Evolutionary conservation across 2,888 invertebrate species (phyloP).

Genomic region (Galeopsomyia nigrocyanea): DNA sequence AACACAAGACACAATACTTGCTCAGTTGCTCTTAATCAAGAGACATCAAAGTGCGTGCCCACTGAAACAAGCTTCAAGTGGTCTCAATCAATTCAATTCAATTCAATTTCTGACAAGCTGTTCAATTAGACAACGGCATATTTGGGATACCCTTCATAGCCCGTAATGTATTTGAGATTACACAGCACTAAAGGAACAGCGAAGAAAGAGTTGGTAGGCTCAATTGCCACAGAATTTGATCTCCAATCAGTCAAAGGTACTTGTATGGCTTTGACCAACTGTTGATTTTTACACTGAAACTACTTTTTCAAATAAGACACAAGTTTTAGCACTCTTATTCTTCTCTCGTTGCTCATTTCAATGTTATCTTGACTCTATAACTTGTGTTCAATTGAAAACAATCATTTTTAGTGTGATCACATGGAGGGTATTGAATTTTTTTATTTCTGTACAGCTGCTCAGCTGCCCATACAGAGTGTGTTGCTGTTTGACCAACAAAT

Average conservation of each 20-base stretch:
- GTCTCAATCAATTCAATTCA: conserved; percentile 44
- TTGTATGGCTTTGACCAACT: conserved; percentile 34
- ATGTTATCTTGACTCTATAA: too few species aligned
- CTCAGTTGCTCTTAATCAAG: conserved; percentile 41
- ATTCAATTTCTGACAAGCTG: conserved; percentile 43
- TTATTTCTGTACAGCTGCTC: conserved; percentile 33
- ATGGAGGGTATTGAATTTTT: not conserved
- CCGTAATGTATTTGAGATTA: conserved; percentile 68
- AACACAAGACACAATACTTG: conserved; percentile 27
- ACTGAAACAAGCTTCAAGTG: conserved; percentile 41
- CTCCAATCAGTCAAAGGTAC: conserved; percentile 46
- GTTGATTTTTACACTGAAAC: not conserved
- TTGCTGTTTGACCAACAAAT: conserved; percentile 33
- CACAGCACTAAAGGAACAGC: conserved; percentile 55
- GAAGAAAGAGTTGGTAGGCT: conserved; percentile 60
- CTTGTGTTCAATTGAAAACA: conserved; percentile 22
- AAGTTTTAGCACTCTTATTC: not conserved
- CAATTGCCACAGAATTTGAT: conserved; percentile 50
- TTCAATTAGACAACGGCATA: conserved; percentile 42
- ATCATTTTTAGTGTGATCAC: not conserved
- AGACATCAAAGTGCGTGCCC: conserved; percentile 37
- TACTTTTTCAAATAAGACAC: conserved; percentile 26
- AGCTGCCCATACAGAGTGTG: conserved; percentile 38
- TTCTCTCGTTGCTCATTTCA: too few species aligned
- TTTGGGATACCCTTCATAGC: conserved; percentile 51